Evolutionary conservation across 2,888 invertebrate species (phyloP).

Genomic region (Lasius fuliginosus): DNA sequence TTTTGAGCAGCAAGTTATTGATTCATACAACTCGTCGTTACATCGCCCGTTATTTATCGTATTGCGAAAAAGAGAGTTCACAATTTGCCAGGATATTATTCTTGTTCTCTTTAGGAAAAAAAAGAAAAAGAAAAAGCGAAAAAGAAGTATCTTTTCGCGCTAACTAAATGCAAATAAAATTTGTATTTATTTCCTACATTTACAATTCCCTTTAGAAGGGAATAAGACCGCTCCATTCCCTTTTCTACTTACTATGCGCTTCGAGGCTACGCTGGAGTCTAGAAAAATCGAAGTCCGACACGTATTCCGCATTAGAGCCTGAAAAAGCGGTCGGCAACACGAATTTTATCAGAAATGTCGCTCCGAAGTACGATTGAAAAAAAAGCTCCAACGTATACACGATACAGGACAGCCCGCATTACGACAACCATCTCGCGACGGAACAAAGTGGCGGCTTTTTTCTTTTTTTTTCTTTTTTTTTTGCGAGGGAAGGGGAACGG

Average conservation of each 20-base stretch:
- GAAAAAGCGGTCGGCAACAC: constrained; percentile 2
- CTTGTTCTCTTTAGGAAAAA: neutral
- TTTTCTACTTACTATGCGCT: neutral
- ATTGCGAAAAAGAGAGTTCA: neutral
- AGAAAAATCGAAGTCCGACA: constrained; percentile 54
- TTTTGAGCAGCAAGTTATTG: constrained; percentile 3
- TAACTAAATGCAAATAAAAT: constrained; percentile 14
- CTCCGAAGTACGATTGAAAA: constrained; percentile 10
- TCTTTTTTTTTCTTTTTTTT: constrained; percentile 29
- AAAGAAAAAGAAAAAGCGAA: neutral
- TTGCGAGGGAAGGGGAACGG: constrained; percentile 13
- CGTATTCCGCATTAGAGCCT: constrained; percentile 30
- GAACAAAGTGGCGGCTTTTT: constrained; percentile 55
- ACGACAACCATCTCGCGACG: constrained; percentile 39
- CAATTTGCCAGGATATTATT: neutral
- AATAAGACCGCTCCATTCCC: neutral
- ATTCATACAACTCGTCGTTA: neutral
- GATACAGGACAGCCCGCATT: neutral
- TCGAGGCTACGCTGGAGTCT: constrained; percentile 33
- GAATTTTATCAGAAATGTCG: constrained; percentile 31
- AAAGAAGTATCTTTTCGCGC: too few relatives aligned
- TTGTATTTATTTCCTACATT: constrained; percentile 14
- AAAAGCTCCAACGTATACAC: neutral
- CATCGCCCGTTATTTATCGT: neutral
- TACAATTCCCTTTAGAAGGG: neutral